Evolutionary conservation across 1,140 invertebrate species (phyloP), one percentile per base, ranked within the genome.

Genomic region (Coptotermes formosanus): DNA sequence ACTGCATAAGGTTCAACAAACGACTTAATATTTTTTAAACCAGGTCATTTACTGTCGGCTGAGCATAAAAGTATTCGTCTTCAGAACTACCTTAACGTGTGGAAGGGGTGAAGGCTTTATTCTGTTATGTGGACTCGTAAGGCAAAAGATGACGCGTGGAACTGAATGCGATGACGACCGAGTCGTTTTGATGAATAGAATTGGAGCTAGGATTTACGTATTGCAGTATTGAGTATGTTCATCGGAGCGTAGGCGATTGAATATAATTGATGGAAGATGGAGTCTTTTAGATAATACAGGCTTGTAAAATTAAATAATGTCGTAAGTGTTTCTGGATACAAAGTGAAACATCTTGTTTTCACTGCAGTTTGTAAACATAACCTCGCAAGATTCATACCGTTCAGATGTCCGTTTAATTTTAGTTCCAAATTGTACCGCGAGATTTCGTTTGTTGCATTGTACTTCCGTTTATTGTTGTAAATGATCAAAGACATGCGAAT

Each of bases 141-240:
- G 64, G n/a, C 6, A 75, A 30, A n/a, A 75, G 25, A 75, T 75
- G 64, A 75, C 64, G 64, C 64, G 64, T 75, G 64, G 64, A 75
- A 30, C 25, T 75, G 8, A 25, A 30, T 30, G 64, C n/a, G 64
- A 75, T 75, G 64, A 75, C 64, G 64, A 30, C 64, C n/a, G 25
- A 75, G n/a, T 75, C 64, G 64, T 30, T 75, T 75, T 75, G 64
- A 75, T 75, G 64, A 75, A 75, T 75, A 75, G 64, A 75, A 75
- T n/a, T 75, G 64, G 64, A 75, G 30, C 64, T 75, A 75, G 64
- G 64, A 75, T 75, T 75, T 75, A 75, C 64, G 64, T 75, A 75
- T 75, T 75, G 64, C 64, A 75, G 64, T 30, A 75, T 75, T 75
- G 64, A 75, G 30, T 30, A 75, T 75, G 64, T 75, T 75, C 64